Percentiles rank a stretch among this genome's conserved stretches.
Evolutionary conservation across 30 jellyfish, hydroid and myxozoan species (phyloP).

Genomic region (Hydra vulgaris): DNA sequence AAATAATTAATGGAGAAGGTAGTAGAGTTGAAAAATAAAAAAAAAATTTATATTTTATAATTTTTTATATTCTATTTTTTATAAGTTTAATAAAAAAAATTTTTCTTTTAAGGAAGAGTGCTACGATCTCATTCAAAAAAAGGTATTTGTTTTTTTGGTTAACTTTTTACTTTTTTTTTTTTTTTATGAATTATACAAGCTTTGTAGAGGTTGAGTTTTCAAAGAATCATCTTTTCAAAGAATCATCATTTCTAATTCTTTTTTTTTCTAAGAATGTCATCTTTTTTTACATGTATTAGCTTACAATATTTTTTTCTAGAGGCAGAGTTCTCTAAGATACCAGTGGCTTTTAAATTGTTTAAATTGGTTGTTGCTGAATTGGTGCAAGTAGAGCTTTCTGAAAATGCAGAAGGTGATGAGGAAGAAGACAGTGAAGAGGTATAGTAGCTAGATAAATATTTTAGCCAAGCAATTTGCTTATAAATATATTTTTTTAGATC

Average conservation of each 20-base stretch:
- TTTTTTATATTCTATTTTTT: neutral
- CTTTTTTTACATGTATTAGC: neutral
- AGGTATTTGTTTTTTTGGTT: constrained; percentile 21
- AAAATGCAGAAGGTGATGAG: constrained; percentile 34
- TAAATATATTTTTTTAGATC: neutral
- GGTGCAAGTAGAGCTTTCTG: constrained; percentile 55
- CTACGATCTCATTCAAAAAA: constrained; percentile 64
- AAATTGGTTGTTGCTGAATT: constrained; percentile 66
- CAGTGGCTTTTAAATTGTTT: constrained; percentile 81
- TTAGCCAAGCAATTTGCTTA: neutral
- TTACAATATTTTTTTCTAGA: too few relatives aligned
- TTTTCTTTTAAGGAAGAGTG: constrained; percentile 32
- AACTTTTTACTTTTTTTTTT: neutral
- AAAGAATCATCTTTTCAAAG: too few relatives aligned
- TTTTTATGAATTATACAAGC: too few relatives aligned
- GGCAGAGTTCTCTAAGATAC: constrained; percentile 51
- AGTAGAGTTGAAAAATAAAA: too few relatives aligned
- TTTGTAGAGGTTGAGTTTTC: too few relatives aligned
- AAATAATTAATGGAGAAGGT: constrained; percentile 46
- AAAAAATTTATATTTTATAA: neutral
- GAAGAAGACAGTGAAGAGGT: constrained; percentile 40
- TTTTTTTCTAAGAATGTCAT: neutral
- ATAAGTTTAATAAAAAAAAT: neutral
- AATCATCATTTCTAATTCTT: too few relatives aligned
- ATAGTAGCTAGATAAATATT: neutral